A percentile compares a stretch with the other conserved stretches of the same genome.
phyloP scores from a whole-genome alignment of 2,888 invertebrate species.

The Lasioglossum leucozonium region DNA sequence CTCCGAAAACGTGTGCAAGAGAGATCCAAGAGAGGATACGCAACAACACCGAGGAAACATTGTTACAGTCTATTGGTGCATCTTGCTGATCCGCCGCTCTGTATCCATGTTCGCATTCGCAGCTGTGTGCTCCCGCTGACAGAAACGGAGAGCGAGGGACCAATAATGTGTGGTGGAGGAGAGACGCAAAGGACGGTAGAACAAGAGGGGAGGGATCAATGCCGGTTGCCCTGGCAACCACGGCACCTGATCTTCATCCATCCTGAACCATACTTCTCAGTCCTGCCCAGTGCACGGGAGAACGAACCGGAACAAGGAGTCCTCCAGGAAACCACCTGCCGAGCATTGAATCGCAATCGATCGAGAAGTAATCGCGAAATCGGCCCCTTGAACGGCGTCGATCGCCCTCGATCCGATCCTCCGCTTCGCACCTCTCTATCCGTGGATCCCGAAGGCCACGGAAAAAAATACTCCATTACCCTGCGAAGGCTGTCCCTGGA shows the following conservation, averaged over 20 bases:
- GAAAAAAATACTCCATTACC: background rate
- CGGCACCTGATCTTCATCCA: constrained; percentile 80
- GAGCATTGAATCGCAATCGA: background rate
- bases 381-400: background rate
- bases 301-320: constrained; percentile 50
- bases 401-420: background rate
- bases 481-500: background rate
- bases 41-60: constrained; percentile 21
- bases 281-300: constrained; percentile 54
- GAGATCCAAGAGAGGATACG: background rate
- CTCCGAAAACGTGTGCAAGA: background rate
- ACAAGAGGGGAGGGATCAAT: constrained; percentile 83
- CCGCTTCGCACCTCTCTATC: background rate
- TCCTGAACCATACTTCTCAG: constrained; percentile 74
- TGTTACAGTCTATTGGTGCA: constrained; percentile 11
- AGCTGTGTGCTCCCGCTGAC: constrained; percentile 20
- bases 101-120: constrained; percentile 16
- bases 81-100: constrained; percentile 5
- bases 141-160: constrained; percentile 32
- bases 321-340: constrained; percentile 23
- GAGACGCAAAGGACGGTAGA: constrained; percentile 66
- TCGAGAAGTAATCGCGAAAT: background rate
- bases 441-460: too few species aligned
- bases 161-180: constrained; percentile 58
- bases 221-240: constrained; percentile 83